Evolutionary conservation across 2,797 vertebrate genomes (phyloP).

Genomic region (Cynopterus sphinx): DNA sequence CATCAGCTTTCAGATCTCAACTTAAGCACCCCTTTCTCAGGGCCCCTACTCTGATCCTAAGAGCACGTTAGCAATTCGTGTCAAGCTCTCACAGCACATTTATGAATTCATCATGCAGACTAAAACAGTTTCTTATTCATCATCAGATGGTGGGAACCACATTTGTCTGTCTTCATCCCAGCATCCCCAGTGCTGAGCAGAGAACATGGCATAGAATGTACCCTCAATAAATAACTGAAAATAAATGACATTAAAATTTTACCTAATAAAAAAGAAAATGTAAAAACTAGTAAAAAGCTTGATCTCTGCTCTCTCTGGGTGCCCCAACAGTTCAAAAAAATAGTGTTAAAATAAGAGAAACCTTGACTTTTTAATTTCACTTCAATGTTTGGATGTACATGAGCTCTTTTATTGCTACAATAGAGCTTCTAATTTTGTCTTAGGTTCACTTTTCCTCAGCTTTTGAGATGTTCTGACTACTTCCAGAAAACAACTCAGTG

Average conservation of each 20-base stretch:
- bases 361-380: background rate
- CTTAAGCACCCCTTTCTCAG: background rate
- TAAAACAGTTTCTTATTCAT: background rate
- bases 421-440: background rate
- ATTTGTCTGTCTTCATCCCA: background rate
- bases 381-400: background rate
- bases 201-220: background rate
- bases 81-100: background rate
- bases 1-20: background rate
- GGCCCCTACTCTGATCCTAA: background rate
- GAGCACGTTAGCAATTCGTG: background rate
- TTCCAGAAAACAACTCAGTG: conserved; percentile 42
- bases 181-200: background rate
- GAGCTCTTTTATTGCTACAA: background rate
- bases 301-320: background rate
- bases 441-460: background rate
- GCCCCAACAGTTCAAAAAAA: background rate
- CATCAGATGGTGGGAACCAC: background rate
- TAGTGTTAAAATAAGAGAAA: background rate
- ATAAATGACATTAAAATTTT: background rate
- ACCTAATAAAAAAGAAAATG: background rate
- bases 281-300: background rate
- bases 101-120: background rate
- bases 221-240: background rate
- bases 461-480: conserved; percentile 38